A percentile compares a stretch with the other conserved stretches of the same genome.
Conservation (phyloP, 2,797 vertebrate genomes). For the Sebastes itinus region DNA sequence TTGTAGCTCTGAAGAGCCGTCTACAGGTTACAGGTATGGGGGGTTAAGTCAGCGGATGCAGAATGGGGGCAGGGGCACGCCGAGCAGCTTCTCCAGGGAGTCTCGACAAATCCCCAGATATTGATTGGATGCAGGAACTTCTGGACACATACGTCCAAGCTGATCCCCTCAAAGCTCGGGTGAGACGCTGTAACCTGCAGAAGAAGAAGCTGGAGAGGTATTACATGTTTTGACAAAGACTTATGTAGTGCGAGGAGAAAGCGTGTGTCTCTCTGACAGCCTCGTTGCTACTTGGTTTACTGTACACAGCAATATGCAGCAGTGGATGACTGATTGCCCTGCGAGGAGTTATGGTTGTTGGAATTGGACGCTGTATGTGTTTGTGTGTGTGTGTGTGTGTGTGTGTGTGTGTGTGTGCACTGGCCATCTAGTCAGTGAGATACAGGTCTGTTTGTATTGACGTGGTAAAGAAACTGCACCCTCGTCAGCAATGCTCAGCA, state of each 20-base stretch:
- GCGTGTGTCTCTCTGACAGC: slow-evolving; percentile 48
- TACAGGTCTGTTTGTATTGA: slow-evolving; percentile 65
- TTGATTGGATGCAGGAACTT: slow-evolving; percentile 68
- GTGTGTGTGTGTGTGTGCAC: slow-evolving; percentile 5
- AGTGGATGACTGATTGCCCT: slow-evolving; percentile 58
- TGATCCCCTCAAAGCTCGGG: slow-evolving; percentile 58
- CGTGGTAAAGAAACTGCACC: slow-evolving; percentile 58
- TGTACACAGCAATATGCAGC: slow-evolving; percentile 53
- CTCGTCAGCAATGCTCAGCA: slow-evolving; percentile 64
- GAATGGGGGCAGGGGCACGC: slow-evolving; percentile 6
- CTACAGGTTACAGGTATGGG: slow-evolving; percentile 41
- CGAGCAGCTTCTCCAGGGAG: slow-evolving; percentile 35
- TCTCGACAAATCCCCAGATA: slow-evolving; percentile 71
- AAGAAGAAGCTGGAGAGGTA: slow-evolving; percentile 30
- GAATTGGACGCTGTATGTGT: background rate
- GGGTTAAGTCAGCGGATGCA: slow-evolving; percentile 44
- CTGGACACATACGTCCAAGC: slow-evolving; percentile 59
- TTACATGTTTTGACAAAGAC: slow-evolving; percentile 66
- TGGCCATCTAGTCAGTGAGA: slow-evolving; percentile 38
- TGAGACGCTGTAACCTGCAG: slow-evolving; percentile 39
- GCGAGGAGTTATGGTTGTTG: slow-evolving; percentile 39
- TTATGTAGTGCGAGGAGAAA: slow-evolving; percentile 42
- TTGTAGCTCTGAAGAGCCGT: slow-evolving; percentile 1
- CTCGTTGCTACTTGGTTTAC: slow-evolving; percentile 48
- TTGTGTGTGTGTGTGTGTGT: background rate